Evolutionary conservation across 2,888 invertebrate species (phyloP).

Genomic region (Norana najaformis): DNA sequence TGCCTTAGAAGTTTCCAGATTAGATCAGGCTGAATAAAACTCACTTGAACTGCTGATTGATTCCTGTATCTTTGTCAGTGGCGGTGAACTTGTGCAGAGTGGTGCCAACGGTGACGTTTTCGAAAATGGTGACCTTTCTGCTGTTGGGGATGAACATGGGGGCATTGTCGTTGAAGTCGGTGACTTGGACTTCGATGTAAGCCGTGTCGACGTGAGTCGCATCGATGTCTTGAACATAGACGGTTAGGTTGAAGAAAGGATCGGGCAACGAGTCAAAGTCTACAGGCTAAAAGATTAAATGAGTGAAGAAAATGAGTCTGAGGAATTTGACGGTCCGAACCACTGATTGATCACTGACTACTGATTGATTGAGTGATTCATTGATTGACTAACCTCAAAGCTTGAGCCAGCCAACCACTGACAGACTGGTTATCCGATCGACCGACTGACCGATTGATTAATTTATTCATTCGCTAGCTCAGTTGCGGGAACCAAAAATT

Average conservation of each 20-base stretch:
- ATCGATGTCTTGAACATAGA: slow-evolving; percentile 55
- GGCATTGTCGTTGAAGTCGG: slow-evolving; percentile 99
- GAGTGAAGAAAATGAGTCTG: not conserved
- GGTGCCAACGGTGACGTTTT: slow-evolving; percentile 88
- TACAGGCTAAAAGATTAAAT: slow-evolving; percentile 49
- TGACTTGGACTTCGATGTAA: slow-evolving; percentile 94
- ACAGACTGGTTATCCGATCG: not conserved
- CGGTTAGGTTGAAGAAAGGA: slow-evolving; percentile 57
- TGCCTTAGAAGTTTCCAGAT: not conserved
- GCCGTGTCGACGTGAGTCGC: slow-evolving; percentile 73
- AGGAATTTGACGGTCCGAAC: too few species aligned
- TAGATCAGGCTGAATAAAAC: not conserved
- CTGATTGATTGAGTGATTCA: not conserved
- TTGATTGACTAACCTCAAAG: not conserved
- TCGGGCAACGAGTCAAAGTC: slow-evolving; percentile 54
- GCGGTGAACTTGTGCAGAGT: slow-evolving; percentile 90
- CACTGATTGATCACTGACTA: not conserved
- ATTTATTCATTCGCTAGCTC: not conserved
- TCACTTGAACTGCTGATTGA: slow-evolving; percentile 45
- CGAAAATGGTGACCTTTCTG: slow-evolving; percentile 58
- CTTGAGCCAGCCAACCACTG: too few species aligned
- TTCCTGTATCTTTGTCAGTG: slow-evolving; percentile 81
- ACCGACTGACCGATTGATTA: not conserved
- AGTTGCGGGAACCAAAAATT: too few species aligned
- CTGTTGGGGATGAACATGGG: slow-evolving; percentile 87